These are phyloP conservation scores for Channa maculata DNA, from an alignment of 2,113 vertebrate genomes.

Conservation along the genomic window DNA sequence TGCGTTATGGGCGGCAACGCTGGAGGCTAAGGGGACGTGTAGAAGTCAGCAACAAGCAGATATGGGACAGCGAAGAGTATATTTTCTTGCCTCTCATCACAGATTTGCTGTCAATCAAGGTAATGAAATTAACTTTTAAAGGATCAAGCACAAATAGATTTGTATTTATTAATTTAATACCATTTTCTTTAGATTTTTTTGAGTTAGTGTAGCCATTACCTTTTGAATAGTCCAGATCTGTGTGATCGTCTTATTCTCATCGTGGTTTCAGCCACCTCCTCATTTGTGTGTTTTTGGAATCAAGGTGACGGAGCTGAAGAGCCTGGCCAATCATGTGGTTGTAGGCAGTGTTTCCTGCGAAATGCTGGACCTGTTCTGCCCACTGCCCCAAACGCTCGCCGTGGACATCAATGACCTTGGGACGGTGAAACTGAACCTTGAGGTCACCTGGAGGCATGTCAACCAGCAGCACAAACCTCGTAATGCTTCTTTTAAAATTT, in stretches of 20 bases:
- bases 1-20: conserved; percentile 96
- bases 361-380: conserved; percentile 96
- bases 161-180: background rate
- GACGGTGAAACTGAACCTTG: conserved; percentile 97
- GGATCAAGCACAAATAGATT: accelerated
- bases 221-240: too few relatives aligned
- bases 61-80: conserved; percentile 98
- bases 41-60: conserved; percentile 95
- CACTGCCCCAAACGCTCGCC: conserved; percentile 95
- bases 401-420: conserved; percentile 98
- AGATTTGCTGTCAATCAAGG: conserved; percentile 98
- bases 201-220: too few relatives aligned
- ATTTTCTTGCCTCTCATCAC: conserved; percentile 95
- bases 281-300: conserved; percentile 47
- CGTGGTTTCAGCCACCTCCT: background rate
- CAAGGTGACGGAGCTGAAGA: conserved; percentile 97
- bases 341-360: conserved; percentile 98
- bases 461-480: background rate
- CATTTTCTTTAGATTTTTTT: background rate
- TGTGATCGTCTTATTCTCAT: background rate
- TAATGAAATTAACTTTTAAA: conserved; percentile 57
- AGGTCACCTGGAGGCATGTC: conserved; percentile 97
- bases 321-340: conserved; percentile 96
- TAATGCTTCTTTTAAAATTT: too few relatives aligned
- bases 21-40: conserved; percentile 97